Evolutionary conservation across 2,113 vertebrate species (phyloP), one percentile per base, ranked within the genome.

Genomic region (Australoheros scitulus): DNA sequence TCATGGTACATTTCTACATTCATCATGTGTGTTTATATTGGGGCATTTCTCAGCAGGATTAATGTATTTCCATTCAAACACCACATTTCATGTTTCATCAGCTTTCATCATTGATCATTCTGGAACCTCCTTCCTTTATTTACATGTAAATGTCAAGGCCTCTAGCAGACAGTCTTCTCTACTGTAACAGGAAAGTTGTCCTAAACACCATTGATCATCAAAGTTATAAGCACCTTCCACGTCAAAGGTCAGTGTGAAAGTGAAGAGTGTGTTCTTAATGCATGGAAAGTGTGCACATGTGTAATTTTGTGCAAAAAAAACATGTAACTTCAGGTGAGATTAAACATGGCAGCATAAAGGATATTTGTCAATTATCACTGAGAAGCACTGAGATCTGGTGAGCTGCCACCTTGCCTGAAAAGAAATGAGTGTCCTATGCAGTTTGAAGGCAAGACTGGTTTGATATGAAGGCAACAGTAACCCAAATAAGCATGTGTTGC

Each of bases 21-120:
- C 26, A 36, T 7, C 58, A 75, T 55, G 20, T 6, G 8, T 87
- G 81, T 92, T 88, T 89, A 86, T 61, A 50, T 82, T 79, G 50
- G 79, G 34, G 47, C 68, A 63, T 32, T 43, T 57, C 52, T 43
- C 34, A 22, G 64, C 56, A 76, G 82, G 84, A 87, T 92, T 86
- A 89, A 55, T 22, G 34, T 87, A 90, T 87, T 91, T 90, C 78
- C 82, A 86, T 26, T 87, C 77, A 89, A 90, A 91, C 79, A 78
- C 15, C 63, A 72, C 52, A 80, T 79, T 81, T 83, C 60, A 59
- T 65, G 50, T 85, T 78, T 74, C 34, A 41, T 63, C 41, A 75
- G 70, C 26, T 83, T 78, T 77, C 52, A 41, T 70, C 26, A 26
- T 36, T 82, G 50, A 76, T 85, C 72, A 65, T 9, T 52, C 84